Evolutionary conservation across 1,140 invertebrate genomes (phyloP), one percentile per base, ranked within the genome.

Genomic region (Chironomus tepperi): DNA sequence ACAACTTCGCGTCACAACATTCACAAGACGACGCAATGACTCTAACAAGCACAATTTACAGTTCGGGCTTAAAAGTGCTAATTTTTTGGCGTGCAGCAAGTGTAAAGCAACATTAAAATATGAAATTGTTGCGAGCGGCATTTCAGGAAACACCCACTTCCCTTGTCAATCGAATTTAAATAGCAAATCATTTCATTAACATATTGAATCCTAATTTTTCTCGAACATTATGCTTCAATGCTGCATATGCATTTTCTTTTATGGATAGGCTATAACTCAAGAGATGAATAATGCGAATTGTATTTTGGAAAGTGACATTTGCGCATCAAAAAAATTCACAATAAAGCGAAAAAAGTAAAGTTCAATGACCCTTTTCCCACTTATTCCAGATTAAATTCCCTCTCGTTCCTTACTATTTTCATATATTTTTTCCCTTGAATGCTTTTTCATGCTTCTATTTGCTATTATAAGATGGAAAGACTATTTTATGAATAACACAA

Each of bases 71-170:
- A 57, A n/a, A 57, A 57, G 9, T 12, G 47, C n/a, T 57, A 57
- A 57, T n/a, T 57, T 57, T 15, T 57, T 57, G 12, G n/a, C 5
- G 12, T 15, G n/a, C 47, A 15, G 12, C 47, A 34, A 34, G 47
- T 57, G 47, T 57, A 57, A 57, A 57, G 15, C 8, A 47, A 8
- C 43, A 2, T 9, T 5, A 57, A 5, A 12, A 57, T 57, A n/a
- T 57, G 5, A 34, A 34, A 2, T 34, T 34, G 5, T 5, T 34
- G 24, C 24, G 24, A 34, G 24, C 24, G 24, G 24, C 24, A 12
- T 15, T 57, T 57, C 12, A 57, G 47, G 47, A 57, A 57, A 57
- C 47, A 57, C 47, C 47, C 47, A 57, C n/a, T 57, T 57, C 47
- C 47, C n/a, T 12, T 12, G n/a, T n/a, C 24, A 34, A 34, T 34